Conservation (phyloP, 1,140 invertebrate genomes). For the Drosophila setifemur region DNA sequence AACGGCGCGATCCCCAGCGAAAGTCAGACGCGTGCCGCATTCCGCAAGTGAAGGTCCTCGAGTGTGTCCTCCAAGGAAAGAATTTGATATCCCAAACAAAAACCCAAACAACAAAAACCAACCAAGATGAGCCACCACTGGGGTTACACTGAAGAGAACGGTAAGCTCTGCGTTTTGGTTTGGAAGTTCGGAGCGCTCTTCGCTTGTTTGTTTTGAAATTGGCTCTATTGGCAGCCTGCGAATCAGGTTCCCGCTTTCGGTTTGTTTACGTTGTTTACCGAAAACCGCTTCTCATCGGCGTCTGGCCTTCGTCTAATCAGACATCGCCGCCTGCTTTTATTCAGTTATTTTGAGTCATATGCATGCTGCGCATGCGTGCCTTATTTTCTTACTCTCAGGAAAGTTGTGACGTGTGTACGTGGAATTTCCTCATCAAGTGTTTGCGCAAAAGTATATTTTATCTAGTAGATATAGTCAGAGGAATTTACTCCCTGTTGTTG, state of each 20-base stretch:
- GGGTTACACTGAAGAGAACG: constrained; percentile 79
- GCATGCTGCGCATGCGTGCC: constrained; percentile 51
- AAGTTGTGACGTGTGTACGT: constrained; percentile 18
- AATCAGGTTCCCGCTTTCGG: constrained; percentile 35
- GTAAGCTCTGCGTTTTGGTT: constrained; percentile 44
- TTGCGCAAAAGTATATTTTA: constrained; percentile 18
- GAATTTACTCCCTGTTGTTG: constrained; percentile 21
- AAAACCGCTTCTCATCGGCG: neutral
- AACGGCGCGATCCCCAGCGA: constrained; percentile 22
- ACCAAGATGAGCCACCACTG: constrained; percentile 77
- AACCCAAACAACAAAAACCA: neutral
- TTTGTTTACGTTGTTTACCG: constrained; percentile 30
- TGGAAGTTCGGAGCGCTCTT: neutral
- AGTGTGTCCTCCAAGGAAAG: neutral
- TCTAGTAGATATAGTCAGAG: constrained; percentile 38
- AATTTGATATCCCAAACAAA: neutral
- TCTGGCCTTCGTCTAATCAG: constrained; percentile 33
- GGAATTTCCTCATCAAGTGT: constrained; percentile 1
- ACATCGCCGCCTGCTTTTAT: constrained; percentile 13
- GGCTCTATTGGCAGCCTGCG: constrained; percentile 7
- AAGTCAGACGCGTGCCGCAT: constrained; percentile 54
- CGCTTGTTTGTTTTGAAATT: constrained; percentile 16
- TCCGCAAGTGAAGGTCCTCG: constrained; percentile 43
- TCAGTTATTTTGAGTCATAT: constrained; percentile 47
- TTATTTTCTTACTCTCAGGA: constrained; percentile 1